A percentile compares a stretch with the other conserved stretches of the same genome.
phyloP scores from a whole-genome alignment of 2,888 invertebrate species.

The Anthophora plumipes region DNA sequence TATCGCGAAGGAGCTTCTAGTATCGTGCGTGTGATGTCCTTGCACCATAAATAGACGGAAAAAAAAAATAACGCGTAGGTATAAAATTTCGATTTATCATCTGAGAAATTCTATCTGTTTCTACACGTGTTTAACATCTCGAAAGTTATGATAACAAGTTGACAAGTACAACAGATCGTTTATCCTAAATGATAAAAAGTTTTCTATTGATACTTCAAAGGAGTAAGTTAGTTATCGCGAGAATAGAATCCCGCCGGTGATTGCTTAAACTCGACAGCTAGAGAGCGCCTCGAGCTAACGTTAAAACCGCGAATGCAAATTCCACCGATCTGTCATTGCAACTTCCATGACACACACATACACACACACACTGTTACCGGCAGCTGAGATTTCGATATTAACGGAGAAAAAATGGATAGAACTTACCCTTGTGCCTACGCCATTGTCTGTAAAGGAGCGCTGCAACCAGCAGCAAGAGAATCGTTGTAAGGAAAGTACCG shows the following conservation, averaged over 20 bases:
- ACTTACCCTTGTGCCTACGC: conserved; percentile 86
- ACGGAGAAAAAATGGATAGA: not conserved
- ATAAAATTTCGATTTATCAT: conserved; percentile 50
- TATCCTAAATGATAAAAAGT: conserved; percentile 42
- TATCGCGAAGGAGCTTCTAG: not conserved
- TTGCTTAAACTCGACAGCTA: conserved; percentile 25
- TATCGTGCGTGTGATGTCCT: not conserved
- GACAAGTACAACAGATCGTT: conserved; percentile 20
- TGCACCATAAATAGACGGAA: conserved; percentile 2
- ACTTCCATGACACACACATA: not conserved
- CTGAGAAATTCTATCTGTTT: conserved; percentile 43
- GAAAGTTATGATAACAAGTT: conserved; percentile 4
- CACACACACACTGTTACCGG: conserved; percentile 12
- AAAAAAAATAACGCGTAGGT: conserved; percentile 27
- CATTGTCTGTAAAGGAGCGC: conserved; percentile 87
- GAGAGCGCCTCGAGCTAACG: conserved; percentile 36
- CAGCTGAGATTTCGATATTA: conserved; percentile 1
- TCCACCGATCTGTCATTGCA: conserved; percentile 45
- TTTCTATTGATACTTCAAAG: conserved; percentile 19
- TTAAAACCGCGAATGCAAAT: conserved; percentile 14
- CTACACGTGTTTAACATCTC: conserved; percentile 14
- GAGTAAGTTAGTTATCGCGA: not conserved
- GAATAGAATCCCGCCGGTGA: not conserved
- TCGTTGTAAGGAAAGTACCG: conserved; percentile 89
- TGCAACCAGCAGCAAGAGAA: conserved; percentile 87